phyloP scores from a whole-genome alignment of 2,797 vertebrate genomes.

The Tokudaia muenninki region DNA sequence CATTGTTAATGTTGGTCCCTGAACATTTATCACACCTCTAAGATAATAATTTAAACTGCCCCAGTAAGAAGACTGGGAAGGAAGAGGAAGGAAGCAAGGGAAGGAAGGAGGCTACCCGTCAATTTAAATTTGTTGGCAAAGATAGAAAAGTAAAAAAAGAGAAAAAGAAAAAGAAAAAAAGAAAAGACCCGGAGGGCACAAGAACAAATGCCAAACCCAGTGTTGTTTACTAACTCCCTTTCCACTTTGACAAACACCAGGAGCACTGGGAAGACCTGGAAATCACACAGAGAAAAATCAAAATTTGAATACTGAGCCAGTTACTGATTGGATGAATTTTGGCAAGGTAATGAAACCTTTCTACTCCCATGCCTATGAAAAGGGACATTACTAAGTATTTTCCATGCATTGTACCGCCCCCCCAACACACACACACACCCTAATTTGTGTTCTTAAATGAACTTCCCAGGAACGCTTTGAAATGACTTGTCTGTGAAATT shows the following conservation, averaged over 20 bases:
- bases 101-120: not conserved
- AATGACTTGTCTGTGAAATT: not conserved
- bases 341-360: conserved; percentile 32
- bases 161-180: not conserved
- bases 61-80: not conserved
- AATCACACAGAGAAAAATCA: conserved; percentile 22
- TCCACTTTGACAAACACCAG: conserved; percentile 16
- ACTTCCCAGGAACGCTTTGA: conserved; percentile 16
- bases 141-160: not conserved
- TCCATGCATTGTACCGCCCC: not conserved
- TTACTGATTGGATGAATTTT: conserved; percentile 26
- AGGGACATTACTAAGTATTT: not conserved
- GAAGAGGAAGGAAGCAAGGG: not conserved
- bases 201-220: not conserved
- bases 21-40: not conserved
- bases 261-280: not conserved
- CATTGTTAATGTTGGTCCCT: conserved; percentile 18
- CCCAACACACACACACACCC: not conserved
- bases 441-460: conserved; percentile 47
- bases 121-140: conserved; percentile 43
- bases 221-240: not conserved
- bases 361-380: not conserved
- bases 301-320: conserved; percentile 32
- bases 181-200: not conserved
- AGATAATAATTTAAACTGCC: conserved; percentile 56